These are phyloP conservation scores for Phocoena phocoena DNA, from an alignment of 2,113 vertebrate species.

Conservation along the genomic window DNA sequence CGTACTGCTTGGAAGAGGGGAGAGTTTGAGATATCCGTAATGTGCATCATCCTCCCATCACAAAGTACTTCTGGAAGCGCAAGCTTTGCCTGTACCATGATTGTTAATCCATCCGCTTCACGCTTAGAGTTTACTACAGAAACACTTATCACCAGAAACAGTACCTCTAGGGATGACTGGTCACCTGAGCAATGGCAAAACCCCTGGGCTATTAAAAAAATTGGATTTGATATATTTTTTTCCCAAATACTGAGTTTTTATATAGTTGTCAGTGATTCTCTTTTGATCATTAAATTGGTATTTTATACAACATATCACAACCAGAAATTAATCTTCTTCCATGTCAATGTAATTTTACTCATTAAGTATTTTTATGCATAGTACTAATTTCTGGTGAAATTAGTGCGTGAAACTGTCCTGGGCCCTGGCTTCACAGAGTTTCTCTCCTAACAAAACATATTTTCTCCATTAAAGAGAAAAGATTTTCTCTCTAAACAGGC, in stretches of 20 bases:
- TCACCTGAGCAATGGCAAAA: neutral
- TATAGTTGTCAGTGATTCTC: neutral
- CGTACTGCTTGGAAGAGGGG: neutral
- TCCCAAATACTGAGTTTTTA: neutral
- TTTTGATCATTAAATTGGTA: neutral
- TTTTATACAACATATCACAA: neutral
- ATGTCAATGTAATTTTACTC: neutral
- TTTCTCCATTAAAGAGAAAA: constrained; percentile 21
- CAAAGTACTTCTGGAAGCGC: neutral
- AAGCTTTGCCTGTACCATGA: neutral
- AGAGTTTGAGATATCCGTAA: neutral
- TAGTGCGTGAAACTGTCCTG: neutral
- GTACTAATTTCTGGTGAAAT: neutral
- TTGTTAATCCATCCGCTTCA: neutral
- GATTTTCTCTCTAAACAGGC: neutral
- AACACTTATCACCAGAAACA: neutral
- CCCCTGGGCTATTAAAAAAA: neutral
- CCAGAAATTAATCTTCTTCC: neutral
- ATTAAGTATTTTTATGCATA: neutral
- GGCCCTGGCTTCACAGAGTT: neutral
- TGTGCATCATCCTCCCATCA: neutral
- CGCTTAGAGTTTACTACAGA: neutral
- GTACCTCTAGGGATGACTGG: neutral
- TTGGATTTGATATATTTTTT: neutral
- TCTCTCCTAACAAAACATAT: neutral